Evolutionary conservation across 2,113 vertebrate species (phyloP), one percentile per base, ranked within the genome.

Genomic region (Psittacus erithacus): DNA sequence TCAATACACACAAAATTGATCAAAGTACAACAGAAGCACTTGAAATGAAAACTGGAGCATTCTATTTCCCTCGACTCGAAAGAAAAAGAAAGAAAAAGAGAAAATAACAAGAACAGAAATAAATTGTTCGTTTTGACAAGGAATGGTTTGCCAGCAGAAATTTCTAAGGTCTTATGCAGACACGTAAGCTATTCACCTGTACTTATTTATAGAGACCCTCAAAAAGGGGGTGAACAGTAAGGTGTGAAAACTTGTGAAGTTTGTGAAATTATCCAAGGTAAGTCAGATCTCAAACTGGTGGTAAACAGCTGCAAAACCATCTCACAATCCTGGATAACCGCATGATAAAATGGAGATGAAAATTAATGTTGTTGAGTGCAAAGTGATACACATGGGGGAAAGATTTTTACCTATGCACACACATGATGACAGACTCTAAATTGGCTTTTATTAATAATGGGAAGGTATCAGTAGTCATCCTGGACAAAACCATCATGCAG

Each of bases 21-120:
- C 86, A 29, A 15, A 28, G 24, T 55, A 67, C 5, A 88, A 60
- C 35, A 82, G 82, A 83, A 79, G 74, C 28, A 62, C 39, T 73
- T 47, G 38, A 89, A 81, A 87, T 52, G 13, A 90, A 62, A n/a
- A 86, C 20, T 52, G 87, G 27, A 69, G 22, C 35, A 50, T 70
- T 85, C 62, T 22, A 31, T 43, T 90, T 62, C 53, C 19, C 31
- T 82, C 47, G 68, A 55, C 39, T 75, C 6, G 2, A 84, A 64
- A 14, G 18, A 71, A 81, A 88, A 87, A 74, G 3, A 84, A 63
- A 17, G 18, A 71, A 83, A 92, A 85, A 74, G 13, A 92, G 41
- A 70, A 91, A 86, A 39, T 27, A 92, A 81, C 31, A 70, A 43
- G 39, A 81, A 50, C 17, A 84, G 46, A 82, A 91, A 86, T 41